A percentile compares a stretch with the other conserved stretches of the same genome.
Conservation (phyloP, 2,797 vertebrate species). For the Podarcis lilfordi region DNA sequence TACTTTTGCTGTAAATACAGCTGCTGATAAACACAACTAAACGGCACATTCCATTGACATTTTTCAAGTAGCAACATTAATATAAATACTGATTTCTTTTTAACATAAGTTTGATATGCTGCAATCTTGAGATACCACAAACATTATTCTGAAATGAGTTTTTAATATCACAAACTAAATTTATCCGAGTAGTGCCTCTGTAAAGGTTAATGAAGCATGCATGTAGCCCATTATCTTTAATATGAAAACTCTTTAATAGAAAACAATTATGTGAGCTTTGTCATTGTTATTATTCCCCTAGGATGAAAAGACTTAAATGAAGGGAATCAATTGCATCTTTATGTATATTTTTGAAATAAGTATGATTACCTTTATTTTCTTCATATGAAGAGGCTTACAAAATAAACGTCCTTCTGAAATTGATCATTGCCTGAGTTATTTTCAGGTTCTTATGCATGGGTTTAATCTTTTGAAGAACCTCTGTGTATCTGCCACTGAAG, state of each 20-base stretch:
- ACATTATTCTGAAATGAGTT: neutral
- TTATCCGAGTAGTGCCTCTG: neutral
- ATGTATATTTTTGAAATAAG: neutral
- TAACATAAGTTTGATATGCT: neutral
- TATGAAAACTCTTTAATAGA: neutral
- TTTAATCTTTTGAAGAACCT: neutral
- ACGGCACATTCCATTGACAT: neutral
- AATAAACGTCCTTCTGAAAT: neutral
- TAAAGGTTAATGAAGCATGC: neutral
- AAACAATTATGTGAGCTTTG: neutral
- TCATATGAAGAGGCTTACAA: neutral
- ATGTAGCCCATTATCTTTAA: neutral
- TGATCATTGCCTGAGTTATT: neutral
- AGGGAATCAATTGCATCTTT: neutral
- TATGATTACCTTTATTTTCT: neutral
- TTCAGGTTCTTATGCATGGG: neutral
- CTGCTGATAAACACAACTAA: neutral
- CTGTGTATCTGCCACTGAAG: neutral
- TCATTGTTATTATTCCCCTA: neutral
- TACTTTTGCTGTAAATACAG: slow-evolving; percentile 10
- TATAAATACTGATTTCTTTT: neutral
- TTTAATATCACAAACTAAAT: slow-evolving; percentile 3
- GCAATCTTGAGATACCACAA: neutral
- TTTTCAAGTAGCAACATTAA: neutral
- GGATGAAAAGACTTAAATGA: neutral